A percentile compares a stretch with the other conserved stretches of the same genome.
Conservation (phyloP, 2,797 vertebrate species). For the Galaxias olidus region DNA sequence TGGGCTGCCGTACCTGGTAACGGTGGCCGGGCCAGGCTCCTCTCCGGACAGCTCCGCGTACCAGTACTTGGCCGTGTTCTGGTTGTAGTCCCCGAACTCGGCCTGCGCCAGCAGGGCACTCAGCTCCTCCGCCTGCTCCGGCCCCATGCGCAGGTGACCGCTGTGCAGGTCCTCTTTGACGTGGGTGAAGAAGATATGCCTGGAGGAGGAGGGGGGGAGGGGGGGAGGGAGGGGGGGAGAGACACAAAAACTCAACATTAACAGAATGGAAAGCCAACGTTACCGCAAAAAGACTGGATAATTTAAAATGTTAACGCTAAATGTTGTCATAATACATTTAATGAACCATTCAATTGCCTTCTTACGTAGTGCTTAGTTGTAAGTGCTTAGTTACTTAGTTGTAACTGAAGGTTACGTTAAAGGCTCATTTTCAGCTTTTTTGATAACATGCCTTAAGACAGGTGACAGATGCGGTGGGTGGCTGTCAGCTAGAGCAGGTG, state of each 20-base stretch:
- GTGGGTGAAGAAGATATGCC: constrained; percentile 94
- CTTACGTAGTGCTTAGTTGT: too few species aligned
- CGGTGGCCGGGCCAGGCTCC: constrained; percentile 79
- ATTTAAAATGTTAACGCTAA: too few species aligned
- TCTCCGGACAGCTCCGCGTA: constrained; percentile 88
- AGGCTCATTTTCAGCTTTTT: too few species aligned
- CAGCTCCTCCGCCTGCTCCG: constrained; percentile 90
- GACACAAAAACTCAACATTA: neutral
- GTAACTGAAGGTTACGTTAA: too few species aligned
- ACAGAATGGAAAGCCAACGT: too few species aligned
- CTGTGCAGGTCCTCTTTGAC: constrained; percentile 94
- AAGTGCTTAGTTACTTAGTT: too few species aligned
- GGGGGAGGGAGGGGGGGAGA: neutral
- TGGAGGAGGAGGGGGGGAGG: constrained; percentile 45
- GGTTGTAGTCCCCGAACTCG: constrained; percentile 96
- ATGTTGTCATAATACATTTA: too few species aligned
- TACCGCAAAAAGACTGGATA: too few species aligned
- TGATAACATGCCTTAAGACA: too few species aligned
- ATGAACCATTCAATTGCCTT: too few species aligned
- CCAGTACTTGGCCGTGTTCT: constrained; percentile 95
- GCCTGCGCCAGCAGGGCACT: constrained; percentile 92
- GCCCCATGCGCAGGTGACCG: constrained; percentile 89
- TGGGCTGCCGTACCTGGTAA: constrained; percentile 80
- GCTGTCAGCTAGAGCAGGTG: too few species aligned
- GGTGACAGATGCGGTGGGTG: too few species aligned